A percentile compares a stretch with the other conserved stretches of the same genome.
Evolutionary conservation across 2,113 vertebrate species (phyloP).

Genomic region (Copsychus sechellarum): DNA sequence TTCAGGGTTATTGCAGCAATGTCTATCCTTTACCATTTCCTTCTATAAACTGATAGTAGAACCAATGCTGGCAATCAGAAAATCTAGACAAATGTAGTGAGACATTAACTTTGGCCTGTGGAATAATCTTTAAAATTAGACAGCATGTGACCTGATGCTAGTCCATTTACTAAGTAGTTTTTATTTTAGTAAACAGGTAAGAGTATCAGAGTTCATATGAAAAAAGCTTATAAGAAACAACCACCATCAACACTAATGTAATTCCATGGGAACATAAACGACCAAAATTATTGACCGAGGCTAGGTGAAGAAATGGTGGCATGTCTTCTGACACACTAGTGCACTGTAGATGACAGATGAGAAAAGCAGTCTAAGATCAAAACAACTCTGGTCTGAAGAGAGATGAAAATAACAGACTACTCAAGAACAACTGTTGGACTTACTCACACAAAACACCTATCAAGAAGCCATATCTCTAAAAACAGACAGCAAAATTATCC

Average conservation of each 20-base stretch:
- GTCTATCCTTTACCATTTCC: not conserved
- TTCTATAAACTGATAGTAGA: not conserved
- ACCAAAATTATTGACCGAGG: not conserved
- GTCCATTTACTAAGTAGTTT: not conserved
- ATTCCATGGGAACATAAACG: not conserved
- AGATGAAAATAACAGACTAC: not conserved
- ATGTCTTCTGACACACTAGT: not conserved
- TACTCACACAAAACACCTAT: not conserved
- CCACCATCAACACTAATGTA: not conserved
- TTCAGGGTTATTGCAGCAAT: not conserved
- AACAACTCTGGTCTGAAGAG: not conserved
- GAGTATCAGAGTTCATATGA: not conserved
- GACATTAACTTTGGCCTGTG: not conserved
- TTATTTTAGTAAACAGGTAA: not conserved
- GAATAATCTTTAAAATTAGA: conserved; percentile 6
- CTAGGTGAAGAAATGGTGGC: not conserved
- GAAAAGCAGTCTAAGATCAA: not conserved
- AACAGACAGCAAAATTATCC: not conserved
- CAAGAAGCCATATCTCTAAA: not conserved
- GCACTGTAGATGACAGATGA: not conserved
- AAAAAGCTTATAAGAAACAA: not conserved
- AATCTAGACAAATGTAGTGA: conserved; percentile 4
- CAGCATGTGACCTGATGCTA: not conserved
- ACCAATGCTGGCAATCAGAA: conserved; percentile 8
- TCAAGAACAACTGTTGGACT: not conserved